Conservation (phyloP, 2,113 vertebrate species). For the Leuciscus idus region DNA sequence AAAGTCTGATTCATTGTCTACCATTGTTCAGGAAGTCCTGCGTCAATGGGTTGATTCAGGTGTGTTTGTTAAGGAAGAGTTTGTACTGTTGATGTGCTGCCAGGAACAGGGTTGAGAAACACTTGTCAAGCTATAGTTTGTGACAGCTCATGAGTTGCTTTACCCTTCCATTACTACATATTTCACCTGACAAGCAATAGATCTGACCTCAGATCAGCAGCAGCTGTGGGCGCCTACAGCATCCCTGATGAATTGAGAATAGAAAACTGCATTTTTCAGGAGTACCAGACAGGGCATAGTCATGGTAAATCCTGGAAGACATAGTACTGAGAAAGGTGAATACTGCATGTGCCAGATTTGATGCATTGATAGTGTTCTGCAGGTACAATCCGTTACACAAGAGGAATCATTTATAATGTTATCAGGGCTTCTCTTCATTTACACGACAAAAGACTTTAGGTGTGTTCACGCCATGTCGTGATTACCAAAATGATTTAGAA, state of each 20-base stretch:
- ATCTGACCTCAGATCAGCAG: conserved; percentile 18
- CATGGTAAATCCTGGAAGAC: neutral
- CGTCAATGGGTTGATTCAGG: neutral
- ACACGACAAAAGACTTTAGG: too few species aligned
- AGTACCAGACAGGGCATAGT: neutral
- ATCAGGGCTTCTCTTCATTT: neutral
- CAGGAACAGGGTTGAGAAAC: neutral
- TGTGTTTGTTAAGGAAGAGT: neutral
- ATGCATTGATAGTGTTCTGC: neutral
- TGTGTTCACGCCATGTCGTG: too few species aligned
- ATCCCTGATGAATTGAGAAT: neutral
- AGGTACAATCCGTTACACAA: neutral
- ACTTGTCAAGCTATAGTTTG: neutral
- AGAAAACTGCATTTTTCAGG: neutral
- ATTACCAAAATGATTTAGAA: too few species aligned
- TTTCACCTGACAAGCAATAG: neutral
- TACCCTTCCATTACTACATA: neutral
- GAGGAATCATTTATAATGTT: neutral
- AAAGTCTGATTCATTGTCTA: neutral
- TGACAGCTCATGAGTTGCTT: neutral
- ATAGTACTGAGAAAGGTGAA: neutral
- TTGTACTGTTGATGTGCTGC: neutral
- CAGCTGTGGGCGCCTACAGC: neutral
- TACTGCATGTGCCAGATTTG: conserved; percentile 9
- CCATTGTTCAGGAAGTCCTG: neutral